Evolutionary conservation across 2,113 vertebrate genomes (phyloP).

Genomic region (Siniperca chuatsi): DNA sequence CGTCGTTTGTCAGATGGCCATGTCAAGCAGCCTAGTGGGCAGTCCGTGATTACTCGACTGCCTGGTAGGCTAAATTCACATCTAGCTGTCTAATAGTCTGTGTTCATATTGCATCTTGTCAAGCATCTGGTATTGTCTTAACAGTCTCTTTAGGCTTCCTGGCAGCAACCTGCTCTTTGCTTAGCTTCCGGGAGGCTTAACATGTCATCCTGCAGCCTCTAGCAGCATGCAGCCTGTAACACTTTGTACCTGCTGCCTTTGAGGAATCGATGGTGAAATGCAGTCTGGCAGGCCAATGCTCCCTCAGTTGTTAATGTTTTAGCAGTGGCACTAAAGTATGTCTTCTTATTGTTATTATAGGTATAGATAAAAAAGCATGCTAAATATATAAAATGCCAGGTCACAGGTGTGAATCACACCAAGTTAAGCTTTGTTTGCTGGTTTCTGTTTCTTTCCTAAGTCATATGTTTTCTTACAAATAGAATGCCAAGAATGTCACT

Average conservation of each 20-base stretch:
- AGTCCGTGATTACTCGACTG: conserved; percentile 30
- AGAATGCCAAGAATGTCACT: not conserved
- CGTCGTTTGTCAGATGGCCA: conserved; percentile 29
- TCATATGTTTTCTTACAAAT: not conserved
- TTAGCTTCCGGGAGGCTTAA: conserved; percentile 37
- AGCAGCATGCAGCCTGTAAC: conserved; percentile 50
- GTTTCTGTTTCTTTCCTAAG: not conserved
- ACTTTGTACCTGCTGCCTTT: conserved; percentile 48
- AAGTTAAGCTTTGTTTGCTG: not conserved
- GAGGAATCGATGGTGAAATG: conserved; percentile 34
- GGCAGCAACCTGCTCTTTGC: conserved; percentile 33
- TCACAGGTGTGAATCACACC: not conserved
- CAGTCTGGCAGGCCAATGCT: conserved; percentile 4
- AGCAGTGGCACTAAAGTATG: not conserved
- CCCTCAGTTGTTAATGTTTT: not conserved
- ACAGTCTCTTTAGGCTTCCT: conserved; percentile 33
- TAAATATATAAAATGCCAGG: not conserved
- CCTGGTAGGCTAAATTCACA: conserved; percentile 31
- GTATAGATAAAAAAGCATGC: not conserved
- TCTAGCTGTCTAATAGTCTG: conserved; percentile 26
- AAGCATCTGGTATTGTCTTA: conserved; percentile 59
- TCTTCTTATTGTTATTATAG: not conserved
- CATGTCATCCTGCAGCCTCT: conserved; percentile 36
- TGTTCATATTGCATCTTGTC: conserved; percentile 25
- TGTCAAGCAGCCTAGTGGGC: conserved; percentile 40